Evolutionary conservation across 2,888 invertebrate species (phyloP), one percentile per base, ranked within the genome.

Genomic region (Apotomis capreana): DNA sequence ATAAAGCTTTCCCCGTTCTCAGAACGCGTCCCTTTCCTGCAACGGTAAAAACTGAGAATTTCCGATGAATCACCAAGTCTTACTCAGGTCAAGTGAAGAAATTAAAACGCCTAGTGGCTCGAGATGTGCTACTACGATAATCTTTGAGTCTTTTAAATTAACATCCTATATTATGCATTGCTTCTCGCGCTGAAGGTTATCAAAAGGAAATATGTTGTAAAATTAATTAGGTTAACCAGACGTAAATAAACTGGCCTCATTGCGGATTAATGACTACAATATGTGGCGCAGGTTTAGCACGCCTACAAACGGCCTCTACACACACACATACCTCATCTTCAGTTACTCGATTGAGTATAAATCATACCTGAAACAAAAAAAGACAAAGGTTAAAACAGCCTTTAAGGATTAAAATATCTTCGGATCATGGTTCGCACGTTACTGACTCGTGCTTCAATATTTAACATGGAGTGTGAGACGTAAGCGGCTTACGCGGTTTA

Each of bases 21-120:
- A 74, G 82, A 83, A 83, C 70, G 71, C 62, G 54, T 58, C 76
- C 78, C 76, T 81, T 82, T 82, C 79, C 80, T 81, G 72, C 76
- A 78, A 76, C 78, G 77, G 79, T 80, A 77, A 81, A 80, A 79
- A 76, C 67, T 63, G 70, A 76, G 75, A 78, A 79, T 80, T 74
- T 77, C 75, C 73, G 77, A 70, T 83, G 83, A 84, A 72, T 83
- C 82, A 83, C 78, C 65, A 61, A 62, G 73, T 73, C 74, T 71
- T 58, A 64, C 64, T 64, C 12, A 15, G 49, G 44, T 13, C 40
- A n/a, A 49, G 62, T 57, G 57, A 69, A 63, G 58, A 59, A 59
- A 59, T 40, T 59, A 40, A 57, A 70, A 15, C n/a, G 57, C 26
- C 13, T 59, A 37, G 4, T 9, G 10, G 51, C 4, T 46, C 8